A percentile compares a stretch with the other conserved stretches of the same genome.
Conservation (phyloP, 2,888 invertebrate genomes). For the Microchrysa polita region DNA sequence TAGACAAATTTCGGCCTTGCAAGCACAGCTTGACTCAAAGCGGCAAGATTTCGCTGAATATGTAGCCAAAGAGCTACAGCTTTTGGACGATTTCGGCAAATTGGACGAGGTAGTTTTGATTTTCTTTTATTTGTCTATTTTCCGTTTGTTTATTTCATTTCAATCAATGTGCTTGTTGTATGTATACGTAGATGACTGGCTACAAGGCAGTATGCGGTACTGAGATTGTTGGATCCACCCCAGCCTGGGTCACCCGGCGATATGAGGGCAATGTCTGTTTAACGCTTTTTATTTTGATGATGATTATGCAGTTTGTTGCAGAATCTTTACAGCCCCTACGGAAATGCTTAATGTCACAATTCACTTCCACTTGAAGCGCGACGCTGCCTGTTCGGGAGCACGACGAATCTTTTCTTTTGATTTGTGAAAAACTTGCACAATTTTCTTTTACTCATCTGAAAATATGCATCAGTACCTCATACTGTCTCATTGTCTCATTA, state of each 20-base stretch:
- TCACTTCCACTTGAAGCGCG: too few relatives aligned
- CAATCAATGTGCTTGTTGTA: background rate
- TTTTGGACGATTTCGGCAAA: conserved; percentile 67
- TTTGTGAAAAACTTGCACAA: too few relatives aligned
- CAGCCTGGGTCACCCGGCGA: background rate
- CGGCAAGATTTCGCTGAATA: conserved; percentile 67
- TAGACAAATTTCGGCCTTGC: conserved; percentile 69
- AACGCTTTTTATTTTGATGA: background rate
- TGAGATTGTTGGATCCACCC: background rate
- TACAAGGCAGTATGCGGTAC: background rate
- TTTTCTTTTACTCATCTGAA: too few relatives aligned
- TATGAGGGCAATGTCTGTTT: background rate
- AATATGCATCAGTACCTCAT: too few relatives aligned
- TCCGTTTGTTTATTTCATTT: conserved; percentile 35
- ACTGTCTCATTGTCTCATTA: too few relatives aligned
- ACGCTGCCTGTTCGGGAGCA: too few relatives aligned
- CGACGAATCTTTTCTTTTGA: too few relatives aligned
- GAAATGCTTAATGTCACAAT: too few relatives aligned
- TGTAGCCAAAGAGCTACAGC: conserved; percentile 66
- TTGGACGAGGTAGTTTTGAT: conserved; percentile 67
- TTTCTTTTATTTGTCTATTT: too few relatives aligned
- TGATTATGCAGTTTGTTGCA: too few relatives aligned
- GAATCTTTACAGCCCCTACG: too few relatives aligned
- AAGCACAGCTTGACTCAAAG: conserved; percentile 68
- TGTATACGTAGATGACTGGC: background rate